Evolutionary conservation across 1,140 invertebrate species (phyloP).

Genomic region (Elysia chlorotica): DNA sequence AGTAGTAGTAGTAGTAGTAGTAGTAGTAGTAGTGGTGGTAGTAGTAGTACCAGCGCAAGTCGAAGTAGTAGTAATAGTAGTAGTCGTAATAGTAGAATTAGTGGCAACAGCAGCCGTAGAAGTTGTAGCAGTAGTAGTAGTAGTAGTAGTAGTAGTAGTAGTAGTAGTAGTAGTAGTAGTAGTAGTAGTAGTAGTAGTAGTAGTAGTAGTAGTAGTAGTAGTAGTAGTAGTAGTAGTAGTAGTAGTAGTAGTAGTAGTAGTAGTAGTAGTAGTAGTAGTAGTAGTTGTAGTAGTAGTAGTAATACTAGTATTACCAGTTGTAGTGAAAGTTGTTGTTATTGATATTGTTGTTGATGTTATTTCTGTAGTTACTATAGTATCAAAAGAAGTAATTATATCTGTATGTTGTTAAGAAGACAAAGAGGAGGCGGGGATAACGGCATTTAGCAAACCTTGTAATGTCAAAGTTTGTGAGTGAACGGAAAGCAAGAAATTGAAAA

Average conservation of each 20-base stretch:
- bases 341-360: too few relatives aligned
- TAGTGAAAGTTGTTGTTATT: not conserved
- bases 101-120: not conserved
- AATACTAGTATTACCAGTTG: not conserved
- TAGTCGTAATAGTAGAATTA: slow-evolving; percentile 1
- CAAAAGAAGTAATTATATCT: too few relatives aligned
- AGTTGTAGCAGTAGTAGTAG: slow-evolving; percentile 9
- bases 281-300: slow-evolving; percentile 11
- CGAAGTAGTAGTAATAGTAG: slow-evolving; percentile 7
- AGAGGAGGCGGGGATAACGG: too few relatives aligned
- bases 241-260: slow-evolving; percentile 7
- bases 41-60: not conserved
- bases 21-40: slow-evolving; percentile 5
- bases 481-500: too few relatives aligned
- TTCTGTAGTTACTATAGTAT: too few relatives aligned
- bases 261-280: slow-evolving; percentile 13
- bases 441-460: too few relatives aligned
- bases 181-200: slow-evolving; percentile 7
- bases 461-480: too few relatives aligned
- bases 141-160: slow-evolving; percentile 13
- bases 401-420: too few relatives aligned
- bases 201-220: slow-evolving; percentile 5
- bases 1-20: slow-evolving; percentile 12
- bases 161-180: slow-evolving; percentile 2
- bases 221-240: slow-evolving; percentile 4